A percentile compares a stretch with the other conserved stretches of the same genome.
These are phyloP conservation scores for Tamias sibiricus DNA, from an alignment of 2,113 vertebrate genomes.

Conservation along the genomic window DNA sequence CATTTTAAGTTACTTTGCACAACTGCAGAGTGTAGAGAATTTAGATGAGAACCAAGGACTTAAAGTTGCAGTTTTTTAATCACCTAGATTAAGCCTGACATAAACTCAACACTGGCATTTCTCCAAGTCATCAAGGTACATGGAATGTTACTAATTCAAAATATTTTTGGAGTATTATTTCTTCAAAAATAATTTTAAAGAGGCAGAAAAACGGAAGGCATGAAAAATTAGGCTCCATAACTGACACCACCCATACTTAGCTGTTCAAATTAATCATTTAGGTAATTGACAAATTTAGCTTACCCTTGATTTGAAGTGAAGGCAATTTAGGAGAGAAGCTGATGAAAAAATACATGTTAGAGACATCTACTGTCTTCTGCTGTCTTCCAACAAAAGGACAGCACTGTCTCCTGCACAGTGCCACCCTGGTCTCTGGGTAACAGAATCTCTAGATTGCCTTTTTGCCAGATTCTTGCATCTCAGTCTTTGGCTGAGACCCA, in stretches of 20 bases:
- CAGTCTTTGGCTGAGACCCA: conserved; percentile 86
- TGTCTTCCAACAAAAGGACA: conserved; percentile 84
- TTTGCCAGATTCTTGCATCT: conserved; percentile 86
- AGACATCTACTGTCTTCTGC: conserved; percentile 83
- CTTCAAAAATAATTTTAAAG: conserved; percentile 69
- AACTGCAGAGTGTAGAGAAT: conserved; percentile 66
- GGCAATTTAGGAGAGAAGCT: conserved; percentile 86
- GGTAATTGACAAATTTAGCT: conserved; percentile 88
- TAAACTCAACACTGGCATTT: conserved; percentile 75
- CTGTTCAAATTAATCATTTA: conserved; percentile 87
- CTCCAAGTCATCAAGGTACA: conserved; percentile 72
- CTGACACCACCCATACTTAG: conserved; percentile 81
- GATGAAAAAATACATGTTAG: conserved; percentile 84
- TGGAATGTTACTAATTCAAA: conserved; percentile 73
- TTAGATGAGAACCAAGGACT: conserved; percentile 77
- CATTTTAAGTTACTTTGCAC: conserved; percentile 73
- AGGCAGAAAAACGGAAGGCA: conserved; percentile 78
- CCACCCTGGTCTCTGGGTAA: conserved; percentile 84
- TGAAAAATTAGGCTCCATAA: conserved; percentile 84
- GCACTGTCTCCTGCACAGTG: conserved; percentile 81
- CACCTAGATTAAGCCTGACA: conserved; percentile 74
- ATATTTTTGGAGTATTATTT: conserved; percentile 79
- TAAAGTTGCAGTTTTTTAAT: conserved; percentile 71
- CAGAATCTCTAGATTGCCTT: conserved; percentile 84
- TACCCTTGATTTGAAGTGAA: conserved; percentile 89